Conservation (phyloP, 2,888 invertebrate species). For the Drosophila siamana region DNA sequence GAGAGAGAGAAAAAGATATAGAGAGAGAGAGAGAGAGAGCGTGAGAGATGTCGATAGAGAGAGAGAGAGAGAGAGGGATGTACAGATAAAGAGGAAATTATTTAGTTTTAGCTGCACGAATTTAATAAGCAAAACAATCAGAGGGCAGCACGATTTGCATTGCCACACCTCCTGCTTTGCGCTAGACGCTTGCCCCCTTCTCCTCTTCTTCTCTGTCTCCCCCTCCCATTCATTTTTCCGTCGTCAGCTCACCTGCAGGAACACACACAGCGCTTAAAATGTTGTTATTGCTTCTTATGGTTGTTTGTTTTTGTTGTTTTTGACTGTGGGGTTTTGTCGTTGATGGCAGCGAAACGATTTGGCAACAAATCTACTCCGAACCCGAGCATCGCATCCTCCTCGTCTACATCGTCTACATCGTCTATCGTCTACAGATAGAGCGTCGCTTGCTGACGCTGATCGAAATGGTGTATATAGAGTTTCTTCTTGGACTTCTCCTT, state of each 20-base stretch:
- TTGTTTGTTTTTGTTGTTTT: constrained; percentile 34
- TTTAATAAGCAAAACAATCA: constrained; percentile 78
- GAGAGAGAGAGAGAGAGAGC: constrained; percentile 4
- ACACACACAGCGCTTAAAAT: constrained; percentile 72
- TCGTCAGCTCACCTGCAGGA: constrained; percentile 70
- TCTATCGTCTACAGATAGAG: constrained; percentile 81
- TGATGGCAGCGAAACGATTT: constrained; percentile 78
- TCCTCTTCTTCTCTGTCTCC: neutral
- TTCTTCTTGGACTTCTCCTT: constrained; percentile 86
- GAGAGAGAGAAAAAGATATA: constrained; percentile 7
- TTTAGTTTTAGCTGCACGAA: constrained; percentile 66
- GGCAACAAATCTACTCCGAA: constrained; percentile 66
- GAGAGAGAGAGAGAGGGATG: constrained; percentile 8
- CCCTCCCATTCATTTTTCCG: neutral
- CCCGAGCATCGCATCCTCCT: constrained; percentile 3
- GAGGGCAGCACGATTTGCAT: constrained; percentile 74
- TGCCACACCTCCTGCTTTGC: constrained; percentile 52
- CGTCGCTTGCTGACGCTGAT: constrained; percentile 85
- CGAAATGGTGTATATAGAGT: constrained; percentile 85
- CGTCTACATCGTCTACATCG: neutral
- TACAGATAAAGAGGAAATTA: constrained; percentile 44
- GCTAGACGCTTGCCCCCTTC: neutral
- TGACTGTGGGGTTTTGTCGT: constrained; percentile 39
- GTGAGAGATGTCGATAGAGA: neutral
- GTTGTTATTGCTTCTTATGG: constrained; percentile 50